Conservation (phyloP, 2,113 vertebrate species). For the Naja naja region DNA sequence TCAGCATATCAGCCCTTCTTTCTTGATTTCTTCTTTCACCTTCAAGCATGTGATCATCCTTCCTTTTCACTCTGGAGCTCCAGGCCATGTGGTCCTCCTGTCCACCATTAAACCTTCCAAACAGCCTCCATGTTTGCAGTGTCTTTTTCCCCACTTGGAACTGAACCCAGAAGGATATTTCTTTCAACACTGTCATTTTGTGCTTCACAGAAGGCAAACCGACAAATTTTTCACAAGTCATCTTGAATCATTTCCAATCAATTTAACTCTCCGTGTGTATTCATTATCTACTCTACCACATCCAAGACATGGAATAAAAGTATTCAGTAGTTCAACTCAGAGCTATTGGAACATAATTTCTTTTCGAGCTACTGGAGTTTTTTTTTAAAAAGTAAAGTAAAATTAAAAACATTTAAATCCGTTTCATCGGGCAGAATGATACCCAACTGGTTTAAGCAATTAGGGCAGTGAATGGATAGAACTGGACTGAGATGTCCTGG, state of each 20-base stretch:
- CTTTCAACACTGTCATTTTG: background rate
- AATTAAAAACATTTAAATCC: background rate
- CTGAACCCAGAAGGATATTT: too few species aligned
- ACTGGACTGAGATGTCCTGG: background rate
- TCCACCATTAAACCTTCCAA: too few species aligned
- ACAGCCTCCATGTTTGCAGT: too few species aligned
- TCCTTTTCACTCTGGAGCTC: too few species aligned
- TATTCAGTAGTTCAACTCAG: background rate
- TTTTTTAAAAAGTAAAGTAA: background rate
- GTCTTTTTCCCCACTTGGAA: too few species aligned
- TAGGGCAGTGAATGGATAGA: background rate
- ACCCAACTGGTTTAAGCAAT: background rate
- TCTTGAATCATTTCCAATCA: background rate
- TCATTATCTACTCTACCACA: background rate
- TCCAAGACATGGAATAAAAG: background rate
- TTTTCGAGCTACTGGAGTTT: background rate
- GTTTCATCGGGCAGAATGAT: background rate
- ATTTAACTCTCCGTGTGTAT: background rate
- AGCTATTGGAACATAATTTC: background rate
- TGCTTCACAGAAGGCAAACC: background rate
- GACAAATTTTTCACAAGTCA: background rate
- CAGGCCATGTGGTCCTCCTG: too few species aligned
- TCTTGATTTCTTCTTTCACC: too few species aligned
- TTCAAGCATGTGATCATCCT: too few species aligned
- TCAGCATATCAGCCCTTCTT: too few species aligned